Evolutionary conservation across 1,140 invertebrate species (phyloP).

Genomic region (silkworm (Bombyx mori)): DNA sequence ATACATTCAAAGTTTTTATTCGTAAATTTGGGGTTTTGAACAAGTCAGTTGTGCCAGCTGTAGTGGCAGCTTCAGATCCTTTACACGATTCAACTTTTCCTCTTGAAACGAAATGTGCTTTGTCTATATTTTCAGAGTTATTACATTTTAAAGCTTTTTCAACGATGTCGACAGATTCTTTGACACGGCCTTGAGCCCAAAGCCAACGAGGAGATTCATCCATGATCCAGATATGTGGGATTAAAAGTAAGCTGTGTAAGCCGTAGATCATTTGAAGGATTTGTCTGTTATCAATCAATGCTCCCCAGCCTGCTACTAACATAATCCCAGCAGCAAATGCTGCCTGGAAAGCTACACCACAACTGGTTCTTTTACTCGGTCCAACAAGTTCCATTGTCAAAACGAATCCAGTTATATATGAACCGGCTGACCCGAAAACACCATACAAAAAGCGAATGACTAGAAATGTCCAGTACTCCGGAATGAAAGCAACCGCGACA

Average conservation of each 20-base stretch:
- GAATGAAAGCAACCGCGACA: slow-evolving; percentile 80
- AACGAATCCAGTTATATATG: slow-evolving; percentile 88
- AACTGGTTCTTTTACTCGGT: slow-evolving; percentile 82
- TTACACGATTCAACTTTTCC: slow-evolving; percentile 66
- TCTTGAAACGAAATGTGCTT: slow-evolving; percentile 74
- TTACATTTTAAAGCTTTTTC: slow-evolving; percentile 82
- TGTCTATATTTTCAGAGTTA: slow-evolving; percentile 74
- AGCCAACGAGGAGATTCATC: slow-evolving; percentile 90
- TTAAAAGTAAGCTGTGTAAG: slow-evolving; percentile 78
- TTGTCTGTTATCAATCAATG: slow-evolving; percentile 81
- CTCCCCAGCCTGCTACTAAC: slow-evolving; percentile 86
- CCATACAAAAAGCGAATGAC: slow-evolving; percentile 81
- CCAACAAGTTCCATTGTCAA: slow-evolving; percentile 91
- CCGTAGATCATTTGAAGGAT: slow-evolving; percentile 86
- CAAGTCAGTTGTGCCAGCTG: slow-evolving; percentile 76
- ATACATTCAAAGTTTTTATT: slow-evolving; percentile 85
- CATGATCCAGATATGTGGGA: slow-evolving; percentile 88
- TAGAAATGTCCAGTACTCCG: slow-evolving; percentile 82
- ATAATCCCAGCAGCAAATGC: slow-evolving; percentile 88
- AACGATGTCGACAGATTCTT: slow-evolving; percentile 81
- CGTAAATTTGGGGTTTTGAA: slow-evolving; percentile 86
- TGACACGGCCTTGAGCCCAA: slow-evolving; percentile 81
- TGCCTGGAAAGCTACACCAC: slow-evolving; percentile 85
- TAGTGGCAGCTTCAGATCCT: slow-evolving; percentile 42
- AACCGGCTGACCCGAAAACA: slow-evolving; percentile 86